Evolutionary conservation across 2,113 vertebrate species (phyloP).

Genomic region (Oriolus oriolus): DNA sequence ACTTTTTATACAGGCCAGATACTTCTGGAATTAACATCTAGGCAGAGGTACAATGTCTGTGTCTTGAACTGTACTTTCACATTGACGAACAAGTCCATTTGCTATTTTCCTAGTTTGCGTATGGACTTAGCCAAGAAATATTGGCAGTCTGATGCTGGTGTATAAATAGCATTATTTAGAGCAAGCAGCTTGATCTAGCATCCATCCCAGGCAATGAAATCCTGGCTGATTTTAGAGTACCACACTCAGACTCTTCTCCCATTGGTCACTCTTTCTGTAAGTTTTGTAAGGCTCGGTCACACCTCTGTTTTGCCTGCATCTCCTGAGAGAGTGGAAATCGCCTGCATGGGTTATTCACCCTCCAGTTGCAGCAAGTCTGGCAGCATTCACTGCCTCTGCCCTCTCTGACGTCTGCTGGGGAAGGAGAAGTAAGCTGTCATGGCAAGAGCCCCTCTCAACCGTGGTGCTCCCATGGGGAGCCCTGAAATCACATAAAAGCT

Average conservation of each 20-base stretch:
- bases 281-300: background rate
- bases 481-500: background rate
- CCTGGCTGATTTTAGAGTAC: background rate
- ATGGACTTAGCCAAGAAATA: background rate
- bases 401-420: background rate
- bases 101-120: background rate
- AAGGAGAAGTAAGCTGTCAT: background rate
- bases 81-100: background rate
- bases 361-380: background rate
- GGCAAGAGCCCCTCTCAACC: background rate
- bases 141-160: background rate
- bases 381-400: background rate
- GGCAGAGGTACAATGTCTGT: background rate
- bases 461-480: fast-evolving
- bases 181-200: background rate
- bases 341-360: background rate
- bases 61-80: background rate
- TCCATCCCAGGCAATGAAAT: background rate
- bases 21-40: background rate
- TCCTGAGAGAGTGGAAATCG: fast-evolving
- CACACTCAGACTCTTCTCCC: background rate
- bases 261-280: fast-evolving
- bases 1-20: background rate
- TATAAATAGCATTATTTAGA: background rate
- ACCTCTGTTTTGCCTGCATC: fast-evolving